Evolutionary conservation across 2,113 vertebrate genomes (phyloP), one percentile per base, ranked within the genome.

Genomic region (Candoia aspera): DNA sequence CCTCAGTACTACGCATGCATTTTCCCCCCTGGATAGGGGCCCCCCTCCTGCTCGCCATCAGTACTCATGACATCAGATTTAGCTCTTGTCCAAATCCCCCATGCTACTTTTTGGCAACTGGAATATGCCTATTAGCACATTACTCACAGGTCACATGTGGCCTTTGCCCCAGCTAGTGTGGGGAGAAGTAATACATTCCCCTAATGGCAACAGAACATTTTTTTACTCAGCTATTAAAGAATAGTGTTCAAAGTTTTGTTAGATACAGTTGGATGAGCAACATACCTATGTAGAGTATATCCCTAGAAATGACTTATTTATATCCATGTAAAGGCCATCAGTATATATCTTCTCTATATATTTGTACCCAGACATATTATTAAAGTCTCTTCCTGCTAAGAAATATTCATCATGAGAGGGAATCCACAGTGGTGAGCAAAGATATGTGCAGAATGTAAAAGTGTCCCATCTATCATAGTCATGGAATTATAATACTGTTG

Each of bases 361-460:
- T 19, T 0, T 95, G 12, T 91, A 88, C 86, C 6, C 21, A 68
- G 85, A n/a, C 13, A 93, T 11, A 83, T 94, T 15, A 88, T 21
- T 85, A 33, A 92, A 86, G 88, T 64, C 13, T 55, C 62, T 2
- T 84, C 91, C 9, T 89, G 29, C 42, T 60, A 19, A 29, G 15
- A 68, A 42, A 1, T 0, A 0, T 0, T 42, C 88, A 8, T 6
- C 15, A 90, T 24, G n/a, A 0, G 6, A 92, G 73, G 58, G 91
- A 58, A 57, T 5, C 84, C 19, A 12, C 1, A 33, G 86, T 2
- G 13, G 10, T 42, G 86, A 92, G 33, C 59, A 49, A 88, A 90
- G 73, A 84, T 57, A 13, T 26, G 73, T 10, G n/a, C 89, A 90
- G 57, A 86, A 86, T 87, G 55, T 57, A 57, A n/a, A 94, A 94